Evolutionary conservation across 1,140 invertebrate genomes (phyloP).

Genomic region (Drosophila orosa): DNA sequence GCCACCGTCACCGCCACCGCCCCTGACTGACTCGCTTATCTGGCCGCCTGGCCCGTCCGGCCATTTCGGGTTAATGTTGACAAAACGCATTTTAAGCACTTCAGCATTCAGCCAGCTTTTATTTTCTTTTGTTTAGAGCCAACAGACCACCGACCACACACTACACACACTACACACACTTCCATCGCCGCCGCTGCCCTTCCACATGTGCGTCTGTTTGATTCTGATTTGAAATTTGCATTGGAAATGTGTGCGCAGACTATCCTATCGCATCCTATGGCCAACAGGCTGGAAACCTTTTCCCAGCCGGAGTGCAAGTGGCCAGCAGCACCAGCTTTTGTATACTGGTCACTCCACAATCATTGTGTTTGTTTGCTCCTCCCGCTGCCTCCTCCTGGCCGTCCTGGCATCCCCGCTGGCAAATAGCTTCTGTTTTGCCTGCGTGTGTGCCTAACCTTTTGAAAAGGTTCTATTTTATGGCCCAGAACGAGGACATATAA

Average conservation of each 20-base stretch:
- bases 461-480: conserved; percentile 41
- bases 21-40: conserved; percentile 43
- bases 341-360: conserved; percentile 19
- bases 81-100: conserved; percentile 82
- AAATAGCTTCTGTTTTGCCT: conserved; percentile 26
- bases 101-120: conserved; percentile 53
- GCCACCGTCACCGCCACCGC: background rate
- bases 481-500: conserved; percentile 37
- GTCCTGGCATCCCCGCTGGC: background rate
- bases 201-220: conserved; percentile 38
- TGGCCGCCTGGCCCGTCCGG: conserved; percentile 14
- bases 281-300: conserved; percentile 36
- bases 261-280: conserved; percentile 32
- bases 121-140: conserved; percentile 72
- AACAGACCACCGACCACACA: conserved; percentile 28
- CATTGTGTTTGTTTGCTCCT: conserved; percentile 30
- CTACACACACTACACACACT: conserved; percentile 18
- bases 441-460: conserved; percentile 45
- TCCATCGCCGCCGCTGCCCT: too few species aligned
- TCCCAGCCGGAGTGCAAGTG: conserved; percentile 43
- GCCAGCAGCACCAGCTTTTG: conserved; percentile 35
- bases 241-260: conserved; percentile 49
- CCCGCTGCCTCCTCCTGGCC: background rate
- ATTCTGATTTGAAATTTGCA: conserved; percentile 73
- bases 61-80: conserved; percentile 72